These are phyloP conservation scores for Caradrina clavipalpis DNA, from an alignment of 2,888 invertebrate species.

Conservation along the genomic window DNA sequence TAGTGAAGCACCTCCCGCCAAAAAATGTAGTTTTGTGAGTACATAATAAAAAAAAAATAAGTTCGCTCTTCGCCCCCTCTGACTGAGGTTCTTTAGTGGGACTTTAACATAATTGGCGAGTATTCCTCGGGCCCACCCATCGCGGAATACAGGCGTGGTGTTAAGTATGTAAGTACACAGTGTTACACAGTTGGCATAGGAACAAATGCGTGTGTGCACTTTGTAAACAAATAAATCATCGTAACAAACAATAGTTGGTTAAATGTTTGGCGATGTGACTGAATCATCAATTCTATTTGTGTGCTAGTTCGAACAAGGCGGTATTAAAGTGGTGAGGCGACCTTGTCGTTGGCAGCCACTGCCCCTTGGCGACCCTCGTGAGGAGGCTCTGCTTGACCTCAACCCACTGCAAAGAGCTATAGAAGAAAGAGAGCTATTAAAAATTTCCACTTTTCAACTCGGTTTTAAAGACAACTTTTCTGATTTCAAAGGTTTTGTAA, in stretches of 20 bases:
- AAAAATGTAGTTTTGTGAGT: too few species aligned
- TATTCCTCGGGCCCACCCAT: too few species aligned
- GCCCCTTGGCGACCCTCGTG: conserved; percentile 17
- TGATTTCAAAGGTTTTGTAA: neutral
- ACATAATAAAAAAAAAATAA: too few species aligned
- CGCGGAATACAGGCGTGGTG: too few species aligned
- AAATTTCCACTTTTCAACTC: neutral
- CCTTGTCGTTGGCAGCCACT: conserved; percentile 52
- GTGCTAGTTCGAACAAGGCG: conserved; percentile 23
- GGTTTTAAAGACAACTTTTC: neutral
- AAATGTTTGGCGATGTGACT: conserved; percentile 11
- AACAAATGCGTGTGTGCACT: neutral
- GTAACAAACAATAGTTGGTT: neutral
- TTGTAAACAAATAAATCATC: conserved; percentile 6
- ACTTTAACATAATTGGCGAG: too few species aligned
- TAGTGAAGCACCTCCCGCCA: too few species aligned
- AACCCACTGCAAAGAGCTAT: neutral
- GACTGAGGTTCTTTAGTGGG: too few species aligned
- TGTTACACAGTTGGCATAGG: neutral
- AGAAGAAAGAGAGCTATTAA: too few species aligned
- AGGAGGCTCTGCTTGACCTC: neutral
- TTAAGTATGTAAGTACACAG: too few species aligned
- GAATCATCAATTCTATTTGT: conserved; percentile 20
- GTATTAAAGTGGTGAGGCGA: conserved; percentile 22
- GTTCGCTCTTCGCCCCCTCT: too few species aligned